A percentile compares a stretch with the other conserved stretches of the same genome.
These are phyloP conservation scores for Coregonus clupeaformis DNA, from an alignment of 2,113 vertebrate species.

Conservation along the genomic window DNA sequence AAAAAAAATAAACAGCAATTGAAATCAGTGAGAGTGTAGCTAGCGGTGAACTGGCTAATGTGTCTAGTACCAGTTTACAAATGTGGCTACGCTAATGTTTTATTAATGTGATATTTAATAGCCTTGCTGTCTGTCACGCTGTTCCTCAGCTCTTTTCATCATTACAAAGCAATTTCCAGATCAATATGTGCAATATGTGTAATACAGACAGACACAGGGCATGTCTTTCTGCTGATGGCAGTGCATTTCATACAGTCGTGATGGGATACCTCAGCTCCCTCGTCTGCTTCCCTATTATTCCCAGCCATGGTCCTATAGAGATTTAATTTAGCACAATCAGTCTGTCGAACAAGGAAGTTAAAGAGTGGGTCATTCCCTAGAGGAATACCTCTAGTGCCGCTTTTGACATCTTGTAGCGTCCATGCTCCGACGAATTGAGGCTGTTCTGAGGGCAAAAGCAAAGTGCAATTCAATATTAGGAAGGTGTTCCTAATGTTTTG, in stretches of 20 bases:
- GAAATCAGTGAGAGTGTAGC: neutral
- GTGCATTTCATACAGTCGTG: slow-evolving; percentile 49
- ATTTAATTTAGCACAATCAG: slow-evolving; percentile 60
- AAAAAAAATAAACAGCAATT: neutral
- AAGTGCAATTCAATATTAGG: neutral
- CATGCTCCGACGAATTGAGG: too few relatives aligned
- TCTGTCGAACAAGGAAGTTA: too few relatives aligned
- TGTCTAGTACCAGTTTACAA: neutral
- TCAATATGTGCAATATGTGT: slow-evolving; percentile 17
- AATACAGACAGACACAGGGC: neutral
- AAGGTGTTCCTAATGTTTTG: too few relatives aligned
- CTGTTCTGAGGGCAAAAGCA: neutral
- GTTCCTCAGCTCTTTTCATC: slow-evolving; percentile 57
- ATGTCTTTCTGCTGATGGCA: slow-evolving; percentile 51
- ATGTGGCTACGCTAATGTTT: slow-evolving; percentile 40
- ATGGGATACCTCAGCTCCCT: slow-evolving; percentile 52
- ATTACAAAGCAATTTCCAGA: slow-evolving; percentile 64
- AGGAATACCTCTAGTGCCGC: too few relatives aligned
- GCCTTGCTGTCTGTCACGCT: slow-evolving; percentile 52
- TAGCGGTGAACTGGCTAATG: neutral
- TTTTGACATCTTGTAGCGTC: too few relatives aligned
- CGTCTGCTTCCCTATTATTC: slow-evolving; percentile 52
- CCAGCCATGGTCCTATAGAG: slow-evolving; percentile 39
- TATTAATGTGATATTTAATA: slow-evolving; percentile 52
- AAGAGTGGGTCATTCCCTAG: too few relatives aligned